Base-by-base conservation (phyloP, 2,888 invertebrate genomes). In the Dorcus parallelipipedus region DNA sequence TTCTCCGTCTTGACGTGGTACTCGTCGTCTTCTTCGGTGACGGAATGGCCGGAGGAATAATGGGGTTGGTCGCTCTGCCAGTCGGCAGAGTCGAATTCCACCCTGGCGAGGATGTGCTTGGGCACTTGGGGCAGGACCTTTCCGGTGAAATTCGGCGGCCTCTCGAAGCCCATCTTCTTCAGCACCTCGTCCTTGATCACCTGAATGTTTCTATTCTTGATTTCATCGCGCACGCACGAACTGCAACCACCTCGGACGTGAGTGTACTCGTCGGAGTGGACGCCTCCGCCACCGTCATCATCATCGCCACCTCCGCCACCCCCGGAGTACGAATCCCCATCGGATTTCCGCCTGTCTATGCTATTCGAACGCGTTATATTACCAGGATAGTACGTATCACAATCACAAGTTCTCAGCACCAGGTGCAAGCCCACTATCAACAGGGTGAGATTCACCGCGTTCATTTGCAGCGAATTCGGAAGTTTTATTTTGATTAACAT, bases 1-100 rank as follows among this genome's bases (percentile, higher is more conserved):
- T 84, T 85, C 75, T 88, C 84, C 61, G 87, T 86, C 71, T 84
- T 83, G 67, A 86, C 84, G 71, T 86, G 84, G 79, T 83, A 86
- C 75, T 87, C 86, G 71, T 88, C 87, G 64, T 84, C 81, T 76
- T 87, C 79, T 76, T 84, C 76, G 77, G 81, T 79, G 77, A 82
- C 74, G 75, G 79, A 67, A 54, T 71, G 71, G 77, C 82, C 74
- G 75, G 79, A 67, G 53, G 71, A 71, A 62, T 69, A 75, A 14
- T 68, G 64, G 3, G 80, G 79, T 64, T 80, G 75, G 65, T 82
- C 81, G 52, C 76, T 76, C 65, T 80, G 80, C 43, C 68, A 69
- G 10, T 71, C 68, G 38, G 69, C 70, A 52, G 71, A 67, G 33
- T 74, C 74, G 26, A 67, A 68, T 14, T 79, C 76, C 26, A 77